phyloP scores from a whole-genome alignment of 2,797 vertebrate genomes.

The Tachyglossus aculeatus region DNA sequence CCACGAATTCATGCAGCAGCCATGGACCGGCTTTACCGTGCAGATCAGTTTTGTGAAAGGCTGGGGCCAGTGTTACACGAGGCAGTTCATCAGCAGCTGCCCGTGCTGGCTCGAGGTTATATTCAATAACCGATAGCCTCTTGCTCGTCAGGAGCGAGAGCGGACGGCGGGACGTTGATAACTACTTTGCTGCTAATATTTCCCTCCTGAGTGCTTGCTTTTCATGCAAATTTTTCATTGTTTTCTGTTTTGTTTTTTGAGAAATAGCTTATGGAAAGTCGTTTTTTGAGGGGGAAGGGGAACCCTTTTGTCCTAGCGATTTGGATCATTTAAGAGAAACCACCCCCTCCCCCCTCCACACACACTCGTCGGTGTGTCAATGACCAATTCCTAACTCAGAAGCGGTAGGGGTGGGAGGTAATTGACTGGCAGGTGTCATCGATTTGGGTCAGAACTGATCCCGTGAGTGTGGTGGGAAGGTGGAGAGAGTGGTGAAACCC shows the following conservation, averaged over 20 bases:
- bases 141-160: slow-evolving; percentile 18
- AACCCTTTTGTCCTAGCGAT: no score
- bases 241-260: slow-evolving; percentile 62
- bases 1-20: slow-evolving; percentile 97
- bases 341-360: no score
- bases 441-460: slow-evolving; percentile 31
- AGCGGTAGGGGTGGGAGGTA: slow-evolving; percentile 27
- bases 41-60: slow-evolving; percentile 99
- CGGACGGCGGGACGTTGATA: slow-evolving; percentile 61
- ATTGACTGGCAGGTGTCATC: background rate
- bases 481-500: no score
- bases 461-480: background rate
- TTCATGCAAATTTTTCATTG: slow-evolving; percentile 70
- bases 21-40: slow-evolving; percentile 94
- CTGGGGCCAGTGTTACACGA: slow-evolving; percentile 98
- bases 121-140: slow-evolving; percentile 92
- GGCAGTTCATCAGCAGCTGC: slow-evolving; percentile 99
- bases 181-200: slow-evolving; percentile 81
- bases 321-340: no score
- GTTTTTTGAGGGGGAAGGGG: background rate
- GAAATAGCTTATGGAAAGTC: slow-evolving; percentile 76
- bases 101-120: slow-evolving; percentile 98
- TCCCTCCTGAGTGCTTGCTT: slow-evolving; percentile 82
- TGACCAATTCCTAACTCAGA: slow-evolving; percentile 66
- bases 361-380: slow-evolving; percentile 49